These are phyloP conservation scores for Melanerpes formicivorus DNA, from an alignment of 2,113 vertebrate species.

Conservation along the genomic window DNA sequence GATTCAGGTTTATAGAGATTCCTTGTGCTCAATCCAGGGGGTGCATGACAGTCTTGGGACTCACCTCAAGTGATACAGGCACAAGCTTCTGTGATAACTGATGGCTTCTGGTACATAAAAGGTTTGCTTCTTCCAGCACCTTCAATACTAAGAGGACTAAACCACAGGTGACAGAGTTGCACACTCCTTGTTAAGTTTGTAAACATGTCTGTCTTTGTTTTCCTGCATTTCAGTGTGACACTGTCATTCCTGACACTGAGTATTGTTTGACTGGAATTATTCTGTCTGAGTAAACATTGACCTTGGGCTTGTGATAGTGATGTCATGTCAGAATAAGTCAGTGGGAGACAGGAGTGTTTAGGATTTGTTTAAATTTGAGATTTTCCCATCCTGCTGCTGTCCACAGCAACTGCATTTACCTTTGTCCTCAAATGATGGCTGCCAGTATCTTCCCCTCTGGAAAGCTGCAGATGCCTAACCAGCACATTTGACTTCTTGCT, in stretches of 20 bases:
- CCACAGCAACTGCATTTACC: neutral
- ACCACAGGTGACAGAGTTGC: neutral
- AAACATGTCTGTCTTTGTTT: neutral
- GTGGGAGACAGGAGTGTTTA: neutral
- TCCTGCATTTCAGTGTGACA: neutral
- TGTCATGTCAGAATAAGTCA: neutral
- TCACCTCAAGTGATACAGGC: neutral
- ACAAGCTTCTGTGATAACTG: neutral
- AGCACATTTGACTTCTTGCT: neutral
- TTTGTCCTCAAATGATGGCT: neutral
- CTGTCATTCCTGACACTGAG: neutral
- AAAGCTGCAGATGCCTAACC: neutral
- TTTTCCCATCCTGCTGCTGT: neutral
- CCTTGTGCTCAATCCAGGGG: neutral
- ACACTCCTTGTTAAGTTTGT: neutral
- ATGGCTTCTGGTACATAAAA: neutral
- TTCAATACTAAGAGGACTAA: neutral
- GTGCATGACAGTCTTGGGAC: neutral
- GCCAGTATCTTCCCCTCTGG: neutral
- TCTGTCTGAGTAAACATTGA: constrained; percentile 25
- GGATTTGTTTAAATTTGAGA: neutral
- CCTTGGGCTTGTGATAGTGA: neutral
- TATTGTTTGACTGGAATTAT: constrained; percentile 19
- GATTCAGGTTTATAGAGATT: neutral
- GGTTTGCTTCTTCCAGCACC: neutral